Evolutionary conservation across 1,140 invertebrate genomes (phyloP), one percentile per base, ranked within the genome.

Genomic region (Eumeta japonica): DNA sequence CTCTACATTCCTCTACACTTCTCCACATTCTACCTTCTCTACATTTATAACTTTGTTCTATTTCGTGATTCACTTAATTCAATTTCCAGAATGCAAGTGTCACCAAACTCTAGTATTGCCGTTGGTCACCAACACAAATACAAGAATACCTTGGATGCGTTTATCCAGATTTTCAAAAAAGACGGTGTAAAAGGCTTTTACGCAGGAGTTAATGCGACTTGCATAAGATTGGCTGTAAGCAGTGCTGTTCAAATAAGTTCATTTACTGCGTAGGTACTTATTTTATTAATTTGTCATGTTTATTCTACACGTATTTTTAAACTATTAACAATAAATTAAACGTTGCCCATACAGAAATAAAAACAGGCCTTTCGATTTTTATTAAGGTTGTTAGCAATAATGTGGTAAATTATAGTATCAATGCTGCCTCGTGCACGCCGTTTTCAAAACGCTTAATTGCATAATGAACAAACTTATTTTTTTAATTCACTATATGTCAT

Each of bases 51-150:
- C 9, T 27, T 9, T 27, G 9, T 27, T 27, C 24, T 27, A 27
- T 9, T 27, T 9, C n/a, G 9, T 27, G 9, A 27, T 9, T 9
- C 9, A 27, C n/a, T 27, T 9, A n/a, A 9, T n/a, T n/a, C n/a
- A n/a, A n/a, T n/a, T n/a, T n/a, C n/a, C n/a, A n/a, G n/a, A n/a
- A 62, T 95, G 31, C 93, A 97, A 62, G 82, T 90, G 0, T 83
- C 87, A 38, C 81, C 86, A 1, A 83, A 85, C 3, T 75, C 80
- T 29, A 76, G 80, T 32, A 92, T 94, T 48, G 91, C 92, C 10
- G 92, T 96, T 1, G 93, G 93, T 1, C 81, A 86, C 72, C 94
- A 96, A 51, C 90, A 94, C 58, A 58, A 75, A 1, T 88, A 93
- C 62, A 70, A 62, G 39, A 63, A 64, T 72, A 50, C 31, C 61